Base-by-base conservation (phyloP, 2,113 vertebrate genomes). In the Halichoerus grypus region DNA sequence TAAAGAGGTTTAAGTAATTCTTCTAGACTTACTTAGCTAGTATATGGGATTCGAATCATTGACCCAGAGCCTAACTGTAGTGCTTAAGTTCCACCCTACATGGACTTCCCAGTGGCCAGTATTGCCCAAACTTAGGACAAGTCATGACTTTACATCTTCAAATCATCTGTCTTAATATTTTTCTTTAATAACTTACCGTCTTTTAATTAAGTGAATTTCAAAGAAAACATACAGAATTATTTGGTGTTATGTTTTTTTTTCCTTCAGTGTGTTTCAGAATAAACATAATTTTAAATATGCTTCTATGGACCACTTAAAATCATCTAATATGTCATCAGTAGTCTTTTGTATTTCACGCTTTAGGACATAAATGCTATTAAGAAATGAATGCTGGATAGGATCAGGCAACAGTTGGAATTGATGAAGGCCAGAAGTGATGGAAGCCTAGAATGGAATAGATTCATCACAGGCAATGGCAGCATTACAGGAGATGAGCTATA, bases 161-260 rank as follows among this genome's bases (percentile, higher is more conserved):
- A 88, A 36, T 18, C 72, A 42, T 31, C 63, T 94, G 1, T 65
- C 53, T 90, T 67, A 88, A 22, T 72, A 65, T 83, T 72, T 92
- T 94, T 76, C 39, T 91, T 79, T 57, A 87, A 74, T 63, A 84
- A 22, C 33, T 77, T 55, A 13, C 22, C 67, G 0, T 81, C n/a
- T 87, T 94, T 69, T 95, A 96, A 92, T 89, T 95, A 65, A 92
- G 51, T 85, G 55, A 85, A 81, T 69, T 31, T 92, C 36, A 72
- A 72, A 18, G n/a, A 71, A 36, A 72, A 14, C 74, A 39, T 79
- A 59, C n/a, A 67, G 53, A 22, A 36, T 94, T 92, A 39, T 85
- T 91, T 71, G 82, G 1, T 72, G n/a, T 71, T 77, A 33, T 1
- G 13, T 59, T 59, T 26, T 11, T 4, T 8, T 15, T 22, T 6